These are phyloP conservation scores for Lagocephalus sceleratus DNA, from an alignment of 2,797 vertebrate genomes.

Conservation along the genomic window DNA sequence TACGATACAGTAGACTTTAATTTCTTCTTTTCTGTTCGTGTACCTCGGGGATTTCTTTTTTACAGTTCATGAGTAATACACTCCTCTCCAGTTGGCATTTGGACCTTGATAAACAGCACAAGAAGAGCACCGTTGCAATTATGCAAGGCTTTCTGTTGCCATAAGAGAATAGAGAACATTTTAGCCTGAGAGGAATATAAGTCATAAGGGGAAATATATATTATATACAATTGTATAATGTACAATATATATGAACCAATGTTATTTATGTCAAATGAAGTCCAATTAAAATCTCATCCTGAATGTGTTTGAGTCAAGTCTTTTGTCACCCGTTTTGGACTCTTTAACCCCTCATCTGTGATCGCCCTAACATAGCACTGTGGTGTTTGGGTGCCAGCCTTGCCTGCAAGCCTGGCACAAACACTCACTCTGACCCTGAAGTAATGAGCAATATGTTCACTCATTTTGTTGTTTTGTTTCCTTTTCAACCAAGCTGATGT, in stretches of 20 bases:
- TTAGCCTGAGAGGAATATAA: slow-evolving; percentile 77
- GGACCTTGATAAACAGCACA: slow-evolving; percentile 65
- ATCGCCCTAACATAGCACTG: slow-evolving; percentile 36
- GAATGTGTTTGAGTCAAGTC: slow-evolving; percentile 48
- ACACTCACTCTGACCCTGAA: slow-evolving; percentile 33
- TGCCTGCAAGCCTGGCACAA: slow-evolving; percentile 41
- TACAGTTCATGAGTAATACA: slow-evolving; percentile 56
- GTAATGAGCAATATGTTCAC: slow-evolving; percentile 16
- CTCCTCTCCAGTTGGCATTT: slow-evolving; percentile 61
- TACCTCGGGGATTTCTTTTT: slow-evolving; percentile 62
- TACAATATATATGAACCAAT: slow-evolving; percentile 81
- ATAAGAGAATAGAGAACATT: slow-evolving; percentile 62
- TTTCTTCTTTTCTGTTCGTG: slow-evolving; percentile 65
- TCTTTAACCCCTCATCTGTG: slow-evolving; percentile 62
- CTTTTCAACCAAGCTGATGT: background rate
- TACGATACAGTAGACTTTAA: slow-evolving; percentile 56
- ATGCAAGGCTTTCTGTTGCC: slow-evolving; percentile 69
- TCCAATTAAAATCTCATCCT: slow-evolving; percentile 81
- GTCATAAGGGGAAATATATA: slow-evolving; percentile 82
- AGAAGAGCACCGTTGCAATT: slow-evolving; percentile 65
- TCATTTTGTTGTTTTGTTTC: slow-evolving; percentile 17
- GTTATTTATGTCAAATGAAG: slow-evolving; percentile 86
- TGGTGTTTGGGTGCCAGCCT: slow-evolving; percentile 14
- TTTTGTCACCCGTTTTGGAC: slow-evolving; percentile 17
- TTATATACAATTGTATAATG: slow-evolving; percentile 83